Base-by-base conservation (phyloP, 2,113 vertebrate genomes). In the Nettapus auritus region DNA sequence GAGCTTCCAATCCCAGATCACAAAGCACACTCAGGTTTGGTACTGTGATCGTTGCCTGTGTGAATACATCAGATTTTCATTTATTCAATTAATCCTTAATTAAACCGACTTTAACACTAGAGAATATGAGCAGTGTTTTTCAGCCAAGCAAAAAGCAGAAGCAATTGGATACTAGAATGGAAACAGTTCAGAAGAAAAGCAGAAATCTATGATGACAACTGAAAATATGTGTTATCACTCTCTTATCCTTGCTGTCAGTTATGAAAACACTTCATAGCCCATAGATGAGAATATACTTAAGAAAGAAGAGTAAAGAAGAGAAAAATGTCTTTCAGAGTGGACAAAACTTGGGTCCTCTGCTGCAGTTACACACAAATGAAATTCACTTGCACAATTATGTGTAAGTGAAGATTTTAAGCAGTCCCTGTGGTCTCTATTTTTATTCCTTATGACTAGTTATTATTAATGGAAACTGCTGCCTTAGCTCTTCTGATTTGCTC, bases 391-490 rank as follows among this genome's bases (percentile, higher is more conserved):
- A 53, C 34, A 71, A 36, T 22, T 23, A 11, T n/a, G 64, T 46
- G 31, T 31, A 46, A 46, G 64, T 67, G 42, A 67, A 46, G 23
- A 67, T 74, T 76, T 91, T 66, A 77, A 66, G 34, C 9, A 44
- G 26, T 62, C n/a, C 2, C 0, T 76, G 57, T 87, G 42, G 57
- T 87, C 14, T 56, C 11, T 87, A n/a, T 28, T 94, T 96, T 50
- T 69, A 74, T 75, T 92, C 74, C 68, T 70, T 57, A 18, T 64
- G 52, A 38, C 25, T 53, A 60, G 13, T 56, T 86, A 71, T 23
- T 40, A 75, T 78, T 92, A 93, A 74, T 70, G 84, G 81, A 96
- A 89, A 87, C 34, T 93, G 81, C 77, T 94, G 74, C 12, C 44
- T 90, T 79, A 90, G 81, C 33, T 70, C 10, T 93, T 93, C 59